A percentile compares a stretch with the other conserved stretches of the same genome.
These are phyloP conservation scores for Ambastaia sidthimunki DNA, from an alignment of 2,797 vertebrate genomes.

Conservation along the genomic window DNA sequence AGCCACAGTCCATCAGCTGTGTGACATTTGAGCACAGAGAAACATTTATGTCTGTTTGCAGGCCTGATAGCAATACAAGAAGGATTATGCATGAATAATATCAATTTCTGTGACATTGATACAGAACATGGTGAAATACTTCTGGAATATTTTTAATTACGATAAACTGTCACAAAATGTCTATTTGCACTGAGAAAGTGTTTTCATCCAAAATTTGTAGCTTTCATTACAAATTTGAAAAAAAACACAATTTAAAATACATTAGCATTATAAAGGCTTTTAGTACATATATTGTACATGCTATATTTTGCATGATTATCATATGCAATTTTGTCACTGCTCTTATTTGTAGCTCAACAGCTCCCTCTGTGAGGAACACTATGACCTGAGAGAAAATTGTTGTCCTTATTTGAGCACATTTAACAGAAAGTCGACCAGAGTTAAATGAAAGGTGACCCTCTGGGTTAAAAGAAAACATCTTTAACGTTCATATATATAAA, in stretches of 20 bases:
- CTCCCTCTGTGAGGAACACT: constrained; percentile 76
- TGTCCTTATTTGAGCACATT: constrained; percentile 46
- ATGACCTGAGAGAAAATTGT: constrained; percentile 51
- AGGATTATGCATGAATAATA: constrained; percentile 18
- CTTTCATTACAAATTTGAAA: background rate
- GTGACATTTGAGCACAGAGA: constrained; percentile 60
- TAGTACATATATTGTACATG: background rate
- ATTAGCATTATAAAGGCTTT: constrained; percentile 44
- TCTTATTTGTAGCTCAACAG: constrained; percentile 75
- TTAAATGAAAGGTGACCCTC: constrained; percentile 51
- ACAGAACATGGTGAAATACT: background rate
- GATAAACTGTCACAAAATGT: background rate
- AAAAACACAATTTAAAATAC: background rate
- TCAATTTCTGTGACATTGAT: constrained; percentile 12
- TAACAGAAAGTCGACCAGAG: constrained; percentile 47
- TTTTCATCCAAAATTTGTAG: background rate
- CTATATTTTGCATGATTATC: constrained; percentile 41
- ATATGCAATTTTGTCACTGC: constrained; percentile 45
- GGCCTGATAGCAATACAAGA: constrained; percentile 2
- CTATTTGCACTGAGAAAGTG: background rate
- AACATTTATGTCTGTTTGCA: constrained; percentile 37
- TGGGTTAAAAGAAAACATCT: background rate
- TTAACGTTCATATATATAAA: background rate
- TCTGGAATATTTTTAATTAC: background rate
- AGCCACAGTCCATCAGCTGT: constrained; percentile 54